phyloP scores from a whole-genome alignment of 2,797 vertebrate species.

The Platyrinchus mystaceus region DNA sequence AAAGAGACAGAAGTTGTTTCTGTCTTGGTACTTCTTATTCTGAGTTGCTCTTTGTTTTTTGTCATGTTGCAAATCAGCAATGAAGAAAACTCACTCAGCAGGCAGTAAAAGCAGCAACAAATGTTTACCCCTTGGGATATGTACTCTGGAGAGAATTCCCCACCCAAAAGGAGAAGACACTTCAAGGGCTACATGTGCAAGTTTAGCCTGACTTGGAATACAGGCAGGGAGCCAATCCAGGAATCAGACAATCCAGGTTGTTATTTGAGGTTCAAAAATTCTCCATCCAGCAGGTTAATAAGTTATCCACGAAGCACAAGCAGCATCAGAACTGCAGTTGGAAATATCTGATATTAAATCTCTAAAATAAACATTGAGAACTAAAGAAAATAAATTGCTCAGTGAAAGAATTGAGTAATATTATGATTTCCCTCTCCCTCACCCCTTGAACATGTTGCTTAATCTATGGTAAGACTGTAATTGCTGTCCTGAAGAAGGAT shows the following conservation, averaged over 20 bases:
- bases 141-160: slow-evolving; percentile 43
- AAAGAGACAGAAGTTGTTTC: slow-evolving; percentile 27
- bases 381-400: slow-evolving; percentile 11
- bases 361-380: slow-evolving; percentile 39
- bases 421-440: neutral
- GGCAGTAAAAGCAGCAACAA: slow-evolving; percentile 52
- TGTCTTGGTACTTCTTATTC: slow-evolving; percentile 21
- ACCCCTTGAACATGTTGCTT: slow-evolving; percentile 8
- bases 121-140: slow-evolving; percentile 64
- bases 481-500: neutral
- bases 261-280: neutral
- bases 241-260: neutral
- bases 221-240: slow-evolving; percentile 20
- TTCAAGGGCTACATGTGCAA: neutral
- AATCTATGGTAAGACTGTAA: neutral
- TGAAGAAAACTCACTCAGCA: slow-evolving; percentile 54
- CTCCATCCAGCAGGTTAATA: neutral
- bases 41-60: slow-evolving; percentile 31
- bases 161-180: slow-evolving; percentile 37
- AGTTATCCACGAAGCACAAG: slow-evolving; percentile 3
- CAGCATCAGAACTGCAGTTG: neutral
- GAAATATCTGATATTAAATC: slow-evolving; percentile 49
- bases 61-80: slow-evolving; percentile 44
- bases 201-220: neutral
- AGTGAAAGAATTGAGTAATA: neutral